Evolutionary conservation across 2,113 vertebrate genomes (phyloP), one percentile per base, ranked within the genome.

Genomic region (Podarcis cretensis): DNA sequence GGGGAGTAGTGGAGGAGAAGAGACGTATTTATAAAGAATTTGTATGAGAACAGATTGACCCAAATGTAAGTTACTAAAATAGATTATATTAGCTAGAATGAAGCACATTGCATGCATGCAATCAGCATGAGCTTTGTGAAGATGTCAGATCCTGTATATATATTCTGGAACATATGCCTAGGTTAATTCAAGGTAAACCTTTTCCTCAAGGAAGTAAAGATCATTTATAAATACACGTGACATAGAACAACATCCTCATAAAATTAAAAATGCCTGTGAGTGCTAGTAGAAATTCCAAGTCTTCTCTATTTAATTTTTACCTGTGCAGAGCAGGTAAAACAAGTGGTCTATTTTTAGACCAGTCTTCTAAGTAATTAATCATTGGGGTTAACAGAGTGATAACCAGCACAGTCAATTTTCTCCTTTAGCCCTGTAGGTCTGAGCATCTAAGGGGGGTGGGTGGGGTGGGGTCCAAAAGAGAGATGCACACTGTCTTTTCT

Each of bases 1-100:
- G 16, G 48, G 59, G 78, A n/a, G n/a, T 16, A 71, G 30, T 77
- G 8, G 35, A 48, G 74, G 75, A 69, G 20, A 80, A 40, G 92
- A 84, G 63, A 94, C 69, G 80, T 90, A 71, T 93, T 95, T 95
- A 93, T 95, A 94, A 95, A 94, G 92, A 95, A 93, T 93, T 94
- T 95, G 71, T 93, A 91, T 91, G 92, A 94, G 94, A 95, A 94
- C 93, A 95, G 91, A 93, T 93, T 95, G 94, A 96, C 94, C 94
- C 94, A 95, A 95, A 96, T 95, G 91, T 91, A 92, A 93, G 90
- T 87, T 90, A 95, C 83, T 88, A 90, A 94, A 95, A 96, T 92
- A 90, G 83, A 93, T 88, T 88, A 87, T 93, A 87, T 89, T 94
- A 91, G 91, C 75, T 90, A 86, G 76, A 95, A 95, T 92, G 87